phyloP scores from a whole-genome alignment of 1,140 invertebrate genomes.

The Zaprionus inermis region DNA sequence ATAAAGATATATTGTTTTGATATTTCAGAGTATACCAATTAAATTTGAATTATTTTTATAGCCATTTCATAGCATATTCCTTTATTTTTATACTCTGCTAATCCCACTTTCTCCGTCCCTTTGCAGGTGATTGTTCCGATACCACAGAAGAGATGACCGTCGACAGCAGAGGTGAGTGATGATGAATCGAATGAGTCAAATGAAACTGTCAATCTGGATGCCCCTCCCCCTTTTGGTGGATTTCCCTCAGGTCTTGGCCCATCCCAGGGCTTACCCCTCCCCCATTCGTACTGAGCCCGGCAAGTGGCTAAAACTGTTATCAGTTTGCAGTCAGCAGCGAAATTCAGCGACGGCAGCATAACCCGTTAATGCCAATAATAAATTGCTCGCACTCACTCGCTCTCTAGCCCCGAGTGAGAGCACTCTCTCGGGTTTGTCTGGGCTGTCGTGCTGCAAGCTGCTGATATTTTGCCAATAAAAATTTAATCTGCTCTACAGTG shows the following conservation, averaged over 20 bases:
- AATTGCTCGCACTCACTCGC: conserved; percentile 41
- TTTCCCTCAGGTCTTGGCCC: not conserved
- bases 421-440: conserved; percentile 15
- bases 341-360: conserved; percentile 52
- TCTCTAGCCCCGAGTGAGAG: conserved; percentile 5
- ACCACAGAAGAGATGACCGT: conserved; percentile 84
- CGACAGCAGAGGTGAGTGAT: conserved; percentile 80
- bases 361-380: conserved; percentile 79
- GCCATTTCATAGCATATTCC: not conserved
- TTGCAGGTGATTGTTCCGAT: conserved; percentile 83
- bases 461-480: conserved; percentile 82
- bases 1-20: not conserved
- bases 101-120: not conserved
- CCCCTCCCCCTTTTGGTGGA: not conserved
- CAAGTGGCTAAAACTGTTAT: conserved; percentile 59
- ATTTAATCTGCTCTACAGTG: conserved; percentile 71
- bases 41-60: too few relatives aligned
- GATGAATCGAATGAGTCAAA: not conserved
- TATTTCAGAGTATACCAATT: not conserved
- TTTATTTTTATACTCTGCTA: not conserved
- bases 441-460: conserved; percentile 21
- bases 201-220: not conserved
- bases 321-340: conserved; percentile 45
- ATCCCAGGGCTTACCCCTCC: too few relatives aligned
- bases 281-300: not conserved